Percentiles rank a stretch among this genome's conserved stretches.
Evolutionary conservation across 2,797 vertebrate species (phyloP).

Genomic region (Hemibagrus guttatus): DNA sequence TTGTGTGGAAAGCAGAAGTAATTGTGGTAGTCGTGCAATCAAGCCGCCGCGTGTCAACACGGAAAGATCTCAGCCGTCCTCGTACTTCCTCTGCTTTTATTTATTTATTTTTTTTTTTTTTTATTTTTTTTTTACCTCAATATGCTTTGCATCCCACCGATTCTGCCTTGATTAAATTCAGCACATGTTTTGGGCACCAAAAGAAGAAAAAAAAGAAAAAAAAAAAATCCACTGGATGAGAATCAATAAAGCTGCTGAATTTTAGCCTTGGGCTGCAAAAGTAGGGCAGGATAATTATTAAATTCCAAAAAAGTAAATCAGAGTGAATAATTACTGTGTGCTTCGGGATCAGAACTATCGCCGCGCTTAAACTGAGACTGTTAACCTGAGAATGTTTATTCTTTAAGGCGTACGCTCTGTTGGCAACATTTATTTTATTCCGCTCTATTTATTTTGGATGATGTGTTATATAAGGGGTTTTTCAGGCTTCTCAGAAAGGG

Average conservation of each 20-base stretch:
- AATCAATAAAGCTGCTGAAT: conserved; percentile 57
- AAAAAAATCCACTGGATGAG: conserved; percentile 48
- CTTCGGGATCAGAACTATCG: conserved; percentile 22
- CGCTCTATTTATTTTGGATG: not conserved
- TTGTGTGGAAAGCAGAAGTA: conserved; percentile 39
- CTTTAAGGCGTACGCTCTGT: not conserved
- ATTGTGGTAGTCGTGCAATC: conserved; percentile 48
- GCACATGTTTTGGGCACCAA: conserved; percentile 49
- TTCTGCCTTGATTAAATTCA: conserved; percentile 61
- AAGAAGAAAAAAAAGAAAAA: not conserved
- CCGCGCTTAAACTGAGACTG: not conserved
- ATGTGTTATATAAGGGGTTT: not conserved
- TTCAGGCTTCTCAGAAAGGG: not conserved
- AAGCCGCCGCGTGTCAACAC: conserved; percentile 37
- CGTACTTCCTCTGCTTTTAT: conserved; percentile 27
- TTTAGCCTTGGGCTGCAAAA: conserved; percentile 47
- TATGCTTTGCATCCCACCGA: conserved; percentile 49
- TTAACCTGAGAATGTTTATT: not conserved
- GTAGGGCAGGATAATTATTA: conserved; percentile 30
- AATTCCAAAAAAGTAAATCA: conserved; percentile 42
- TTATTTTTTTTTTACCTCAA: conserved; percentile 44
- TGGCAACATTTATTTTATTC: not conserved
- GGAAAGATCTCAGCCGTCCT: conserved; percentile 21
- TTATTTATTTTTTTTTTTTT: not conserved
- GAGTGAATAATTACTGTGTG: conserved; percentile 24